Base-by-base conservation (phyloP, 2,888 invertebrate genomes). In the Aphidoletes aphidimyza region DNA sequence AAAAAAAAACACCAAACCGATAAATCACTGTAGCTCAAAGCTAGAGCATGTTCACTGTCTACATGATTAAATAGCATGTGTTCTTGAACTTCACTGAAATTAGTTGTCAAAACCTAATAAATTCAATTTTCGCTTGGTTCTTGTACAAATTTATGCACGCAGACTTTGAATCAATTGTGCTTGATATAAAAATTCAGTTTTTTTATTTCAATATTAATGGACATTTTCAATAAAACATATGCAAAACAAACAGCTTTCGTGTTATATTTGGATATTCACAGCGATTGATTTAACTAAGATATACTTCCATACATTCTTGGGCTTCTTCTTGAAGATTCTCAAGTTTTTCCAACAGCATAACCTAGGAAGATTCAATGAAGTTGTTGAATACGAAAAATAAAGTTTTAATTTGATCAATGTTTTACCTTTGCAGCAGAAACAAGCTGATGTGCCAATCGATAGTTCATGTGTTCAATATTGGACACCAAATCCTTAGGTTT, bases 271-370 rank as follows among this genome's bases (percentile, higher is more conserved):
- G 5, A 54, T 17, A 54, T 54, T 14, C 17, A 54, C 22, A 54
- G 22, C 22, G n/a, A n/a, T n/a, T n/a, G n/a, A n/a, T 54, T 36
- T 37, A 69, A 22, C 37, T 81, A 22, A 37, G 36, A 17, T 81
- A 83, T n/a, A 85, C 92, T 86, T 94, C 93, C 88, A 94, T 90
- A 0, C 94, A 92, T 84, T 93, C 94, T 88, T 95, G 95, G 0
- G 95, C 96, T 90, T 97, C 96, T 85, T 97, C 97, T 86, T 95
- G 92, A 84, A 98, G 91, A 87, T 95, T 94, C 88, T 97, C 97
- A n/a, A 96, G 93, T 89, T 95, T 95, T 89, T 96, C 95, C 88
- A 96, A 92, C 84, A 97, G 90, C 88, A 95, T 91, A 90, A 97
- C 92, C 96, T 97, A n/a, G n/a, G 90, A 83, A 91, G 90, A 87